Evolutionary conservation across 2,113 vertebrate species (phyloP).

Genomic region (Hypocryptadius cinnamomeus): DNA sequence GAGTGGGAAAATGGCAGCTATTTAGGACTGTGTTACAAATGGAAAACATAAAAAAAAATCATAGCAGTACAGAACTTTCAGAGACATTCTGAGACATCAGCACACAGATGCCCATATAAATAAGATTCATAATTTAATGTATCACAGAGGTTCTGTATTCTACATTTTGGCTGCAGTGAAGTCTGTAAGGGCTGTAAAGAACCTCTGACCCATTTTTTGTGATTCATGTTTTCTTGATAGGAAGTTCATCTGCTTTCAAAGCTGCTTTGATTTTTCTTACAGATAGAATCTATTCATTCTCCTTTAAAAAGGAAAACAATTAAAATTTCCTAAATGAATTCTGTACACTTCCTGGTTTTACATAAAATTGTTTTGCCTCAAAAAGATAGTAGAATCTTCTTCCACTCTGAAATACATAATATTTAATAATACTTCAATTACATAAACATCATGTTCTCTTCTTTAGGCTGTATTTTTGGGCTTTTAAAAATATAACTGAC

Average conservation of each 20-base stretch:
- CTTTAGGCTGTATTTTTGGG: constrained; percentile 29
- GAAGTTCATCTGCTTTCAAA: constrained; percentile 40
- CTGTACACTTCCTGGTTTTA: neutral
- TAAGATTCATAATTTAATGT: constrained; percentile 76
- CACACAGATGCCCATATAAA: constrained; percentile 85
- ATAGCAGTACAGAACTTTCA: constrained; percentile 78
- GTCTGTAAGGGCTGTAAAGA: constrained; percentile 56
- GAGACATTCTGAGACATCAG: constrained; percentile 81
- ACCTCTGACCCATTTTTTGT: constrained; percentile 33
- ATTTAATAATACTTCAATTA: constrained; percentile 34
- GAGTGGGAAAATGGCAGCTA: constrained; percentile 86
- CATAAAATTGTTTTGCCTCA: constrained; percentile 24
- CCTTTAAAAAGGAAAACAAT: constrained; percentile 41
- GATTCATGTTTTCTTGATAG: constrained; percentile 5
- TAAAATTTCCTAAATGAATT: constrained; percentile 36
- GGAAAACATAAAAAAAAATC: constrained; percentile 72
- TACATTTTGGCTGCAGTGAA: constrained; percentile 69
- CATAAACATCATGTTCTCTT: constrained; percentile 28
- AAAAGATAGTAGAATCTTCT: constrained; percentile 31
- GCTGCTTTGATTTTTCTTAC: constrained; percentile 49
- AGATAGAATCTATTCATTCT: constrained; percentile 26
- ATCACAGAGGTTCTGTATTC: constrained; percentile 70
- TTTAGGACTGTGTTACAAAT: constrained; percentile 84
- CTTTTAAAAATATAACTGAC: constrained; percentile 51
- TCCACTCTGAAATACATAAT: constrained; percentile 32